A percentile compares a stretch with the other conserved stretches of the same genome.
These are phyloP conservation scores for Corythucha ciliata DNA, from an alignment of 2,888 invertebrate species.

Conservation along the genomic window DNA sequence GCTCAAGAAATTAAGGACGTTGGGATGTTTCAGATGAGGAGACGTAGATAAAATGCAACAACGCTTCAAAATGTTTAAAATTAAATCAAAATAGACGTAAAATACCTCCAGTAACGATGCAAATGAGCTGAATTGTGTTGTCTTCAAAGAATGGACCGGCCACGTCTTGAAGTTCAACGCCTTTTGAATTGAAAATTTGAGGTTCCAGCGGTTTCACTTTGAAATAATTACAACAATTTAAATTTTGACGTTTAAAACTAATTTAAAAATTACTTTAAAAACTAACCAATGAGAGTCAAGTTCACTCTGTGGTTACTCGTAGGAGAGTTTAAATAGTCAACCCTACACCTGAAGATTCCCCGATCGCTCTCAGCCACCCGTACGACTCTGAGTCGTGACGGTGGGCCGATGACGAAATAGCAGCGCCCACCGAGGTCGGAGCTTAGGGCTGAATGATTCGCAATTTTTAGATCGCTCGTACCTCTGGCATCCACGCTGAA, in stretches of 20 bases:
- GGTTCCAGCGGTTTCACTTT: constrained; percentile 72
- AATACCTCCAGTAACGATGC: constrained; percentile 79
- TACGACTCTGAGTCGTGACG: constrained; percentile 61
- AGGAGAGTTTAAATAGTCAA: constrained; percentile 81
- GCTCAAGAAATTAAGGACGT: no score
- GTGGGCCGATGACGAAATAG: constrained; percentile 54
- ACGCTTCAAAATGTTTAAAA: neutral
- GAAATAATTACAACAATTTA: constrained; percentile 38
- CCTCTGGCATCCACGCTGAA: constrained; percentile 68
- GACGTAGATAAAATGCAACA: neutral
- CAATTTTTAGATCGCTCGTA: constrained; percentile 54
- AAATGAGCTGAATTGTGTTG: constrained; percentile 69
- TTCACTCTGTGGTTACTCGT: constrained; percentile 79
- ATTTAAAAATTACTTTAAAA: neutral
- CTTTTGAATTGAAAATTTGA: constrained; percentile 66
- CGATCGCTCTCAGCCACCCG: constrained; percentile 64
- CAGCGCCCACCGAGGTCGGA: constrained; percentile 66
- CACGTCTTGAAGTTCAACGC: constrained; percentile 63
- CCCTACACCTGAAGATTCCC: constrained; percentile 76
- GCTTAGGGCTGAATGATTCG: constrained; percentile 66
- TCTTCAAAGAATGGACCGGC: constrained; percentile 83
- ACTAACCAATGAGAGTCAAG: constrained; percentile 78
- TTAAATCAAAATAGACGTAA: constrained; percentile 25
- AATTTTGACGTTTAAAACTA: neutral
- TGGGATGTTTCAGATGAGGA: neutral